Base-by-base conservation (phyloP, 35 echinoderm and acorn worm genomes). In the Apostichopus parvimensis region DNA sequence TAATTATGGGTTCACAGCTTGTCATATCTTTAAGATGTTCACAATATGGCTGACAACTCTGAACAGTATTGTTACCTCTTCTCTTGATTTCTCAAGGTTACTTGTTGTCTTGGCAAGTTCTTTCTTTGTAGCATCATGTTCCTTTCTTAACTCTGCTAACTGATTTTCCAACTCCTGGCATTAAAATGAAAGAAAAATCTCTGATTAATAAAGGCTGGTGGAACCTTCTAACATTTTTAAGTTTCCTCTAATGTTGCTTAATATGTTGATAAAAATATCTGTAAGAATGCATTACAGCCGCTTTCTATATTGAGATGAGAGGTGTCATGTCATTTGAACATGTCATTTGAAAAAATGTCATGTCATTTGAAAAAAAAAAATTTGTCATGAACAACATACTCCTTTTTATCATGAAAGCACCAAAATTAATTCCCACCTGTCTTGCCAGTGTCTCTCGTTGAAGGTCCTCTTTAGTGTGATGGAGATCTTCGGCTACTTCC, bases 131-230 rank as follows among this genome's bases (percentile, higher is more conserved):
- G 57, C 92, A 2, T 90, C 82, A 91, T 96, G 88, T 53, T 93
- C 85, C 70, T 56, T 78, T 60, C 77, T 92, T 24, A 95, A 79
- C 4, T 79, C 78, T 12, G 77, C 90, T 17, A 91, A 91, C 54
- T 94, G 78, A 55, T 87, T 23, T 76, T 96, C 95, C 81, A 96
- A 80, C 25, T 96, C 83, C 95, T 96, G 88, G 6, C 12, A n/a
- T 34, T 56, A 10, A 87, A 64, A 86, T 24, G 1, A 90, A 88
- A 9, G 64, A 45, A 45, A 45, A 45, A 45, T 45, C 34, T 45
- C 34, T 45, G 1, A 4, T 45, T 45, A 45, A 68, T 68, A 9
- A 14, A 68, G 5, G 64, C 64, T 68, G 64, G 64, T 66, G 62
- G 9, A 12, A 66, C 62, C 62, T 66, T 9, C 62, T 66, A 8